phyloP scores from a whole-genome alignment of 2,113 vertebrate genomes.

The Tragelaphus scriptus region DNA sequence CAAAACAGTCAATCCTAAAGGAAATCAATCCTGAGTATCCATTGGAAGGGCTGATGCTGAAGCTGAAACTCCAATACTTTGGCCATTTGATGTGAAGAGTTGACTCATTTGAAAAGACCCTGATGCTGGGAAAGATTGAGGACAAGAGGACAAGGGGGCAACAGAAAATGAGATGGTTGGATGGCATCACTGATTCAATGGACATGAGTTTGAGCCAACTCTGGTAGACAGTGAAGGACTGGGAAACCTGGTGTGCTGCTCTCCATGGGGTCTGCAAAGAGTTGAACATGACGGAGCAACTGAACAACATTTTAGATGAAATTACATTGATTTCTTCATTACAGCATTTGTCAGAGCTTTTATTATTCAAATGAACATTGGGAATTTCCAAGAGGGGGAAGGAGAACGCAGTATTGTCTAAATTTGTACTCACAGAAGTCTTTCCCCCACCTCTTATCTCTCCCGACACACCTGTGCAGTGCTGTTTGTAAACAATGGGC shows the following conservation, averaged over 20 bases:
- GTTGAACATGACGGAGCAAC: rapidly evolving
- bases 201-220: background rate
- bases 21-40: background rate
- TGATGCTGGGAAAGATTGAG: background rate
- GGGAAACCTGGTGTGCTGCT: rapidly evolving
- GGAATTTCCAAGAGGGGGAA: background rate
- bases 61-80: background rate
- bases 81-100: background rate
- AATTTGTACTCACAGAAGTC: background rate
- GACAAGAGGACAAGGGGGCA: background rate
- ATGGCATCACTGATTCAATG: rapidly evolving
- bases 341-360: background rate
- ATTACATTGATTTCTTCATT: background rate
- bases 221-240: background rate
- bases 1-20: background rate
- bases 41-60: background rate
- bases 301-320: background rate
- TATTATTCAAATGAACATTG: background rate
- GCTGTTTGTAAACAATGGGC: background rate
- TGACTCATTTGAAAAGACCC: background rate
- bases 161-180: background rate
- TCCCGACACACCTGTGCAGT: background rate
- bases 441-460: background rate
- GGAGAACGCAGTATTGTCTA: background rate
- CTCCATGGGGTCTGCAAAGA: background rate